Percentiles rank a stretch among this genome's conserved stretches.
Evolutionary conservation across 2,888 invertebrate species (phyloP).

Genomic region (Mesoligia furuncula): DNA sequence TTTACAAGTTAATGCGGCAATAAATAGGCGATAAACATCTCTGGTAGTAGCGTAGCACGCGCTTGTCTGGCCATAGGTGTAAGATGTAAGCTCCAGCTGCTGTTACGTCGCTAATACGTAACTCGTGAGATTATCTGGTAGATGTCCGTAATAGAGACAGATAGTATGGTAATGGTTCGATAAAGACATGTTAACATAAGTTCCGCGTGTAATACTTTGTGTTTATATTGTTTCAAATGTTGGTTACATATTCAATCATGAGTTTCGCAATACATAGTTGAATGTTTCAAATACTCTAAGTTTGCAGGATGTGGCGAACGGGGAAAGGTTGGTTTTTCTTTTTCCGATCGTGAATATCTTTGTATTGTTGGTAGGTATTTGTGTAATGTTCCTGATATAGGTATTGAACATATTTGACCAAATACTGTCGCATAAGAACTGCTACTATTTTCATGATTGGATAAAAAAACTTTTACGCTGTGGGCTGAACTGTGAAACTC

Average conservation of each 20-base stretch:
- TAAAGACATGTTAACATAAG: conserved; percentile 39
- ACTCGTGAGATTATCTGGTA: conserved; percentile 47
- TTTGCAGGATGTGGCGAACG: neutral
- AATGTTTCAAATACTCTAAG: neutral
- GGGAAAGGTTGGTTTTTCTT: neutral
- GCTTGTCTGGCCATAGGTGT: conserved; percentile 66
- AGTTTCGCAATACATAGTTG: conserved; percentile 14
- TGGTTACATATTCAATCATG: conserved; percentile 1
- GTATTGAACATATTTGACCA: neutral
- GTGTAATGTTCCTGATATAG: neutral
- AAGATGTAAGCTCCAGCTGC: conserved; percentile 65
- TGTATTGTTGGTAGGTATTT: neutral
- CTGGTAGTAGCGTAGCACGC: conserved; percentile 79
- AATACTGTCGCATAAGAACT: neutral
- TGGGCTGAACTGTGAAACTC: too few species aligned
- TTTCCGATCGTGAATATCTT: neutral
- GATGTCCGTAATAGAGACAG: conserved; percentile 43
- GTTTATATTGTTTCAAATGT: conserved; percentile 15
- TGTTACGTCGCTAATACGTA: conserved; percentile 36
- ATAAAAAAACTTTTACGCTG: too few species aligned
- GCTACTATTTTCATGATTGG: neutral
- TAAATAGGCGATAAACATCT: conserved; percentile 86
- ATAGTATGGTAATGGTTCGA: conserved; percentile 41
- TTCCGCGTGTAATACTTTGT: conserved; percentile 36
- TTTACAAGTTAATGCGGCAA: conserved; percentile 85